Evolutionary conservation across 2,797 vertebrate species (phyloP).

Genomic region (Neosilurus hyrtlii): DNA sequence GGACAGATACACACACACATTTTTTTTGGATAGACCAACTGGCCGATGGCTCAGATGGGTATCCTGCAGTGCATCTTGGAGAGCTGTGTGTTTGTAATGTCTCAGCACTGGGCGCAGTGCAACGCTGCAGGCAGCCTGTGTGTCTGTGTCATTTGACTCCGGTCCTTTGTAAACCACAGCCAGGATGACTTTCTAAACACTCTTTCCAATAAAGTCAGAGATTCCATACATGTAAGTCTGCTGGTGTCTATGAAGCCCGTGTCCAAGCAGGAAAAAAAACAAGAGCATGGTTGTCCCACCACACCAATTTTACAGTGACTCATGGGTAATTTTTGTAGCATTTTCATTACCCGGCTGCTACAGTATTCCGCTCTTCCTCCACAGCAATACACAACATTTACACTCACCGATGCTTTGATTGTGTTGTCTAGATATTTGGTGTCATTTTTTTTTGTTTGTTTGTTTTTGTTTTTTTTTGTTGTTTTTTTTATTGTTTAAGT

Average conservation of each 20-base stretch:
- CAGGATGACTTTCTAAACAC: not conserved
- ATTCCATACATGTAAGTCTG: conserved; percentile 12
- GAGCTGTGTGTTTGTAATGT: conserved; percentile 4
- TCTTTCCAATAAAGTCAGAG: conserved; percentile 29
- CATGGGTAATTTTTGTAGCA: not conserved
- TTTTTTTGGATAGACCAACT: not conserved
- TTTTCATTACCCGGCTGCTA: not conserved
- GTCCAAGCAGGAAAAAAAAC: conserved; percentile 25
- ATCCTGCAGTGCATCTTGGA: not conserved
- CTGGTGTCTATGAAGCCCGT: conserved; percentile 8
- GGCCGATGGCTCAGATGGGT: not conserved
- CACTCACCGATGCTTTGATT: not conserved
- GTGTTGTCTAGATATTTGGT: not conserved
- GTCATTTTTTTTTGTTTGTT: not conserved
- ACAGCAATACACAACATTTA: not conserved
- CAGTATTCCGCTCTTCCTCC: not conserved
- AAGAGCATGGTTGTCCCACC: not conserved
- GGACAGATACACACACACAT: not conserved
- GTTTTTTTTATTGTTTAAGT: too few relatives aligned
- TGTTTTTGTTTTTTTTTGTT: too few relatives aligned
- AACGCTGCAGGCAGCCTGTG: conserved; percentile 7
- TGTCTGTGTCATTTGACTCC: conserved; percentile 35
- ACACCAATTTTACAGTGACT: conserved; percentile 18
- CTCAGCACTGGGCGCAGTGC: conserved; percentile 20
- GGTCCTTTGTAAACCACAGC: conserved; percentile 31